Base-by-base conservation (phyloP, 2,113 vertebrate species). In the Gasterosteus aculeatus region DNA sequence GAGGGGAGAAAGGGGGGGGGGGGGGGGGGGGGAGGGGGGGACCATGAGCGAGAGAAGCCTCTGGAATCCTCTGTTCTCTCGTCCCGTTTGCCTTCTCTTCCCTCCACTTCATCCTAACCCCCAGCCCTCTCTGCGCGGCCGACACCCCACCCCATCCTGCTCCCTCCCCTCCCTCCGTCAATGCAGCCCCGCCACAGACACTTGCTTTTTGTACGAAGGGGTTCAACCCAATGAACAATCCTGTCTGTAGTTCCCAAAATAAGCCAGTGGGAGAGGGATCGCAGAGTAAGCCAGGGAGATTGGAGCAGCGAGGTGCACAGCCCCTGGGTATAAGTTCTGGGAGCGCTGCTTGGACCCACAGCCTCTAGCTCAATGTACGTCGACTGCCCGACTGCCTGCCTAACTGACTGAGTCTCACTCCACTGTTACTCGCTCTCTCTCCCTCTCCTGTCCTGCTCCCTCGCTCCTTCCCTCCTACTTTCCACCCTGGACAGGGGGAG, bases 211-310 rank as follows among this genome's bases (percentile, higher is more conserved):
- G 89, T 92, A 80, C 79, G 77, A 86, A 89, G 88, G 88, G 89
- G 91, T 85, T 86, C 80, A 91, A 89, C 83, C 86, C 85, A 85
- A 72, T 87, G 86, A 94, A 93, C 91, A 94, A 93, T 92, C 88
- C 91, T 81, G 85, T 89, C 91, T 90, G 91, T 94, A 91, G 93
- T 90, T 86, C 91, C 89, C 89, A 90, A 94, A 95, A 92, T 92
- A 88, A 94, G 89, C 85, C 85, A 89, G 89, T 89, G 87, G 89
- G 90, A 92, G 91, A 89, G 89, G 71, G 85, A 93, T 82, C 75
- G 72, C 58, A 54, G 78, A 89, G 88, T 86, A 82, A 93, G 84
- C 84, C 80, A 76, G 85, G 77, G 85, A 91, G 83, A 89, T 87
- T 89, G 90, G 90, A 94, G 88, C 85, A 87, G 89, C 80, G 87